Evolutionary conservation across 2,797 vertebrate genomes (phyloP).

Genomic region (Gobio occitaniae): DNA sequence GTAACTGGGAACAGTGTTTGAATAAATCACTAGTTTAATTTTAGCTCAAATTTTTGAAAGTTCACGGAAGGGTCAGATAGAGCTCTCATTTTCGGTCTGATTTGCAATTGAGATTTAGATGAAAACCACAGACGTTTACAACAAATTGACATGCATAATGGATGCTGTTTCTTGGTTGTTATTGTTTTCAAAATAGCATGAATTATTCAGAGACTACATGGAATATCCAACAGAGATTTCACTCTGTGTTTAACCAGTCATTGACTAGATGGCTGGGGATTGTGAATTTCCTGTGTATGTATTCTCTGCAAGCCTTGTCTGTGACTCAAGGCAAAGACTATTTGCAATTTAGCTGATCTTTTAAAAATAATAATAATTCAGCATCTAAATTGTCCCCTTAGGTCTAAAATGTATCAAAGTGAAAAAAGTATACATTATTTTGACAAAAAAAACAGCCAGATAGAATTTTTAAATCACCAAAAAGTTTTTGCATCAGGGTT

Average conservation of each 20-base stretch:
- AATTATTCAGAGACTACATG: slow-evolving; percentile 75
- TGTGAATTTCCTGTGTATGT: slow-evolving; percentile 65
- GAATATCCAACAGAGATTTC: slow-evolving; percentile 73
- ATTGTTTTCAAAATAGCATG: slow-evolving; percentile 76
- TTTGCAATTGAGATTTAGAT: slow-evolving; percentile 62
- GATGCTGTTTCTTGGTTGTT: slow-evolving; percentile 70
- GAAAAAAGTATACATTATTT: slow-evolving; percentile 49
- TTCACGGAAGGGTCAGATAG: slow-evolving; percentile 45
- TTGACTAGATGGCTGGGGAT: slow-evolving; percentile 68
- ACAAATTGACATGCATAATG: slow-evolving; percentile 73
- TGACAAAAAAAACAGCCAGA: background rate
- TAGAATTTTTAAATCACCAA: background rate
- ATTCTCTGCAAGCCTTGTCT: slow-evolving; percentile 44
- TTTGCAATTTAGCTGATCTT: slow-evolving; percentile 70
- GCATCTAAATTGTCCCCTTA: background rate
- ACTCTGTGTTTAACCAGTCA: slow-evolving; percentile 64
- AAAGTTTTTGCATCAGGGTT: background rate
- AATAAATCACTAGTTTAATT: slow-evolving; percentile 57
- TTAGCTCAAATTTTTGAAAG: slow-evolving; percentile 45
- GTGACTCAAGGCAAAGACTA: slow-evolving; percentile 57
- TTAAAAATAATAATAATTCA: slow-evolving; percentile 30
- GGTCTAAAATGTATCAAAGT: background rate
- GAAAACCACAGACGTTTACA: slow-evolving; percentile 61
- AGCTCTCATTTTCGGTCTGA: slow-evolving; percentile 46
- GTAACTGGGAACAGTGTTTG: slow-evolving; percentile 36